Evolutionary conservation across 1,140 invertebrate species (phyloP), one percentile per base, ranked within the genome.

Genomic region (Teleogryllus occipitalis): DNA sequence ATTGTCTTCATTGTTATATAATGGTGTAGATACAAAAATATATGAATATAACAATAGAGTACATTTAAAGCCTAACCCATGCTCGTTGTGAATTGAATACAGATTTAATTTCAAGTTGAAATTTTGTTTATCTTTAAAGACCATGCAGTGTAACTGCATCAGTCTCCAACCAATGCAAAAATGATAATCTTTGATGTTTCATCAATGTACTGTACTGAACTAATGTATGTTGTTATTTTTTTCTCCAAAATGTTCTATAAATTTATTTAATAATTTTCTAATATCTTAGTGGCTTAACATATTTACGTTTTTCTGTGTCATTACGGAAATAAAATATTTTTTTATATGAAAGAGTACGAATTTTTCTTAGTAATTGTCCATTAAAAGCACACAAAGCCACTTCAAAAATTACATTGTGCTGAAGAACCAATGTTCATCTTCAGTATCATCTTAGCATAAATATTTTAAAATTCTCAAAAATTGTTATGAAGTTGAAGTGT

Each of bases 1-100:
- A 81, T 76, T 83, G 82, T 65, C 54, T 65, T 65, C 54, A 65
- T 65, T 65, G 54, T 65, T 65, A 65, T 14, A 65, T 65, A 65
- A 65, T 65, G 54, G 54, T 65, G 54, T 65, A 65, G 54, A 65
- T 65, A 65, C 54, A 65, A 14, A 65, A 10, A 14, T 65, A 65
- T 65, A 65, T 65, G 18, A 18, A 65, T 65, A 65, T 14, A 65
- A 65, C 18, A 65, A 65, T 65, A 65, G 18, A 18, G 27, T 39
- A 39, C 27, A 39, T 39, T 2, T 39, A 39, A 39, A 39, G 27
- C 27, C 27, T 39, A 39, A 39, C 27, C 27, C 27, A 39, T 39
- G 27, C 27, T 39, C 27, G 27, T 39, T 39, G 27, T 39, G 27
- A 39, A 39, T 39, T 39, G 27, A 39, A 39, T 39, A 39, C 27